Evolutionary conservation across 2,797 vertebrate species (phyloP).

Genomic region (Labeo calbasu): DNA sequence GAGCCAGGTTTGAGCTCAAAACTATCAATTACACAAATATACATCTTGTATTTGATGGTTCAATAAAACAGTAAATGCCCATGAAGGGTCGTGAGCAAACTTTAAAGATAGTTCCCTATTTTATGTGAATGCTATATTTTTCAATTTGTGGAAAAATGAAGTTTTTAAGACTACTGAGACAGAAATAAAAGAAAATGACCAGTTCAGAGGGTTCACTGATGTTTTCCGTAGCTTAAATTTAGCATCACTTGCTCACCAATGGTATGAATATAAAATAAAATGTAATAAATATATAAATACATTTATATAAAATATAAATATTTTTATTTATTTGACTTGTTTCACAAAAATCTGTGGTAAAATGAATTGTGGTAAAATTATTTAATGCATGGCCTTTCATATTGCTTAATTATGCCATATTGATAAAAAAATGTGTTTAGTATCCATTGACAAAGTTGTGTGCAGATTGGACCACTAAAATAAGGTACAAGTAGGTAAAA

Average conservation of each 20-base stretch:
- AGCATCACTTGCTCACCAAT: neutral
- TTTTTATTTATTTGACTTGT: too few species aligned
- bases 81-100: neutral
- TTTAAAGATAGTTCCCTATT: slow-evolving; percentile 1
- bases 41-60: slow-evolving; percentile 2
- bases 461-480: neutral
- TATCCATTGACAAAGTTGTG: neutral
- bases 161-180: neutral
- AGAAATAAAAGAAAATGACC: neutral
- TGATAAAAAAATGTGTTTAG: neutral
- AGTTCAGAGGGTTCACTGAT: neutral
- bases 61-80: neutral
- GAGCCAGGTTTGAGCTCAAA: neutral
- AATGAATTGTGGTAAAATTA: neutral
- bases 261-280: neutral
- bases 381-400: neutral
- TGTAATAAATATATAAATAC: neutral
- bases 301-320: neutral
- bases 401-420: neutral
- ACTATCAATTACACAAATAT: slow-evolving; percentile 19
- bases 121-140: neutral
- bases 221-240: neutral
- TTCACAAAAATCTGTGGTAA: too few species aligned
- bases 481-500: neutral
- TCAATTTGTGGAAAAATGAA: neutral